Evolutionary conservation across 2,888 invertebrate species (phyloP).

Genomic region (Epistrophe eligans): DNA sequence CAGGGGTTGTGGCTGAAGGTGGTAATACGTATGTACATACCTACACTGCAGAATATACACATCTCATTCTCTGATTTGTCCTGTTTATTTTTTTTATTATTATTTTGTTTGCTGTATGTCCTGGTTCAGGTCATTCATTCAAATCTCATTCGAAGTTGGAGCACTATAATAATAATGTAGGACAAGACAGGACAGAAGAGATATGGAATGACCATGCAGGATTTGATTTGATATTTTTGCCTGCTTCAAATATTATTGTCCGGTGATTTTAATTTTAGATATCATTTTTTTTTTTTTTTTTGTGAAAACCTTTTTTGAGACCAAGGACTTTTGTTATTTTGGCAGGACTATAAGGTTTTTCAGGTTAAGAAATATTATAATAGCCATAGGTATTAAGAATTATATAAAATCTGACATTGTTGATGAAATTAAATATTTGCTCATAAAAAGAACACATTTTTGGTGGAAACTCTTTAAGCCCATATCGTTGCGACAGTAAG

Average conservation of each 20-base stretch:
- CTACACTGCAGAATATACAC: constrained; percentile 48
- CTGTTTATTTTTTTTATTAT: constrained; percentile 22
- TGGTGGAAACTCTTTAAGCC: too few species aligned
- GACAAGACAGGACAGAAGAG: not conserved
- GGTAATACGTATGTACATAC: constrained; percentile 12
- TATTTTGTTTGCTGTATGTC: constrained; percentile 19
- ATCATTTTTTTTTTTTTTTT: constrained; percentile 29
- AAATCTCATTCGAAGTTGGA: constrained; percentile 33
- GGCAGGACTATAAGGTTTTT: not conserved
- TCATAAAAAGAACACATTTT: too few species aligned
- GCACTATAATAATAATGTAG: not conserved
- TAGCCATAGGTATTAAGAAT: not conserved
- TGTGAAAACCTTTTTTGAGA: not conserved
- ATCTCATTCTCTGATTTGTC: constrained; percentile 72
- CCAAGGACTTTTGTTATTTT: constrained; percentile 4
- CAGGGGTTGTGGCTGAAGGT: constrained; percentile 10
- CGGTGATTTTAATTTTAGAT: constrained; percentile 74
- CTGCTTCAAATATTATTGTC: constrained; percentile 54
- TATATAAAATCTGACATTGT: not conserved
- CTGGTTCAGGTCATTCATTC: constrained; percentile 66
- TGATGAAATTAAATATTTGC: too few species aligned
- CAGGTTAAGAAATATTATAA: not conserved
- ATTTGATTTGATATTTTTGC: constrained; percentile 65
- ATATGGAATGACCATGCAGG: not conserved
- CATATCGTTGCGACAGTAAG: too few species aligned